Conservation (phyloP, 2,113 vertebrate species). For the Puntigrus tetrazona region DNA sequence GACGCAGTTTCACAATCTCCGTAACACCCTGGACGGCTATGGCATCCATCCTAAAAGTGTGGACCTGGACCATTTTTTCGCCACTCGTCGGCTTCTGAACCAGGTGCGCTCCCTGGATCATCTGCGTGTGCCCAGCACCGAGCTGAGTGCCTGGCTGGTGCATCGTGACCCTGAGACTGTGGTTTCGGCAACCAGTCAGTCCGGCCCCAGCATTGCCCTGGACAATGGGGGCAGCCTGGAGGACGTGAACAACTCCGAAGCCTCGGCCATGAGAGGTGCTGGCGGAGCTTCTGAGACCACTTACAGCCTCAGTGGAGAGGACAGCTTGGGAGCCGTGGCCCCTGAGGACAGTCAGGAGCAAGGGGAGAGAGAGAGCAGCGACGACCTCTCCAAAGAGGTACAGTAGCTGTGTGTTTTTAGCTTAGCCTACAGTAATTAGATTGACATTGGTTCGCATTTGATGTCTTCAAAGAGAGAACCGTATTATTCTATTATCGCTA, state of each 20-base stretch:
- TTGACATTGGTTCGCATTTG: conserved; percentile 1
- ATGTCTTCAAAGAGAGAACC: neutral
- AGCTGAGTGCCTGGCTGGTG: conserved; percentile 93
- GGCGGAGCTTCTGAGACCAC: conserved; percentile 83
- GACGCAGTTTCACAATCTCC: conserved; percentile 98
- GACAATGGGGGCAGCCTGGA: conserved; percentile 86
- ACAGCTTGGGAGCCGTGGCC: conserved; percentile 91
- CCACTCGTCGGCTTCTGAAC: conserved; percentile 87
- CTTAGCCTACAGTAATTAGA: conserved; percentile 23
- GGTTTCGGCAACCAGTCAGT: conserved; percentile 83
- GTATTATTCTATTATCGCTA: conserved; percentile 1
- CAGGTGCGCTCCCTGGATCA: conserved; percentile 93
- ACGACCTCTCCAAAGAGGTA: conserved; percentile 96
- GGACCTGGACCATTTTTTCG: conserved; percentile 94
- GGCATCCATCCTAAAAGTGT: conserved; percentile 97
- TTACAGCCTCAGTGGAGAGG: conserved; percentile 81
- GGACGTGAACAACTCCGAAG: conserved; percentile 82
- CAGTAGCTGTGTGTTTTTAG: conserved; percentile 21
- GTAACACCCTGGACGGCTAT: conserved; percentile 95
- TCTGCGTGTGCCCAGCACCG: conserved; percentile 88
- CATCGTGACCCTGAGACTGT: conserved; percentile 91
- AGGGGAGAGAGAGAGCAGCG: conserved; percentile 70
- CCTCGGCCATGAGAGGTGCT: conserved; percentile 83
- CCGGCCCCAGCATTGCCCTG: conserved; percentile 80
- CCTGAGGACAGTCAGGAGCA: conserved; percentile 82